Evolutionary conservation across 2,113 vertebrate genomes (phyloP).

Genomic region (Cervus canadensis): DNA sequence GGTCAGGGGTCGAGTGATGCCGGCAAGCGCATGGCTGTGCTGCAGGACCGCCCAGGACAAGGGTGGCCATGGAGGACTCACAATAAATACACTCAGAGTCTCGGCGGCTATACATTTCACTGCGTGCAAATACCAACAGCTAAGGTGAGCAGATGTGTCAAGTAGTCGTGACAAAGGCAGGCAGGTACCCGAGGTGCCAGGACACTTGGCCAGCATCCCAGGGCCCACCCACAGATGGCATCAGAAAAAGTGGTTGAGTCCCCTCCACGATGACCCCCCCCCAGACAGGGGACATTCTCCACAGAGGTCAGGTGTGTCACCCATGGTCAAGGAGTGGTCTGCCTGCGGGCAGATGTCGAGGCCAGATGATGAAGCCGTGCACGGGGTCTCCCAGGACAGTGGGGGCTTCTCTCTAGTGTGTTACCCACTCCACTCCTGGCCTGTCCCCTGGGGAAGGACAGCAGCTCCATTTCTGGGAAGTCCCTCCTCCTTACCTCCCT

Average conservation of each 20-base stretch:
- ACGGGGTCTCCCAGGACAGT: neutral
- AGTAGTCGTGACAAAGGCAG: neutral
- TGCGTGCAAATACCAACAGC: neutral
- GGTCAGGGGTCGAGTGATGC: neutral
- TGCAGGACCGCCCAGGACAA: neutral
- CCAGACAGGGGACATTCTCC: rapidly evolving
- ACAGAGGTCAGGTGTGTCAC: neutral
- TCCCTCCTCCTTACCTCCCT: neutral
- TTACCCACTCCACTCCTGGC: neutral
- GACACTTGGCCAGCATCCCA: neutral
- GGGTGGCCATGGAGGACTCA: neutral
- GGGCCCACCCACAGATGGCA: neutral
- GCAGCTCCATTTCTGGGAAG: neutral
- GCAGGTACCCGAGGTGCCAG: neutral
- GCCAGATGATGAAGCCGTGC: neutral
- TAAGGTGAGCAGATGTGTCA: neutral
- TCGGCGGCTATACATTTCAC: neutral
- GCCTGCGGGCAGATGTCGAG: neutral
- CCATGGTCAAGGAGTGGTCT: neutral
- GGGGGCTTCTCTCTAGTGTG: neutral
- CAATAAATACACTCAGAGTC: constrained; percentile 48
- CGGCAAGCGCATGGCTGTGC: neutral
- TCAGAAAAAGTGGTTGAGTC: neutral
- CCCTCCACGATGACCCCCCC: neutral
- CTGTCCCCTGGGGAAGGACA: neutral